These are phyloP conservation scores for Platycheirus rosarum DNA, from an alignment of 2,888 invertebrate species.

Conservation along the genomic window DNA sequence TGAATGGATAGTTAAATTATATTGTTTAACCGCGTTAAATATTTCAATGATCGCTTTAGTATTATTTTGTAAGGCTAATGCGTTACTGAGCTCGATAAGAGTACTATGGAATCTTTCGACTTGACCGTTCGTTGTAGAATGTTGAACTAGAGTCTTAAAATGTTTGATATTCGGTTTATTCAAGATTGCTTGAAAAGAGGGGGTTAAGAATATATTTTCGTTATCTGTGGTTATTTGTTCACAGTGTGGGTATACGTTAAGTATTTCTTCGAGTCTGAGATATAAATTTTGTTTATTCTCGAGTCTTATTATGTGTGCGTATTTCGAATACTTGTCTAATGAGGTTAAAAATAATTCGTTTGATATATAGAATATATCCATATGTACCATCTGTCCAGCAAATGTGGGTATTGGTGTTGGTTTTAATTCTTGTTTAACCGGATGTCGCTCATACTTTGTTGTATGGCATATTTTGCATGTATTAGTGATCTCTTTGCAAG, in stretches of 20 bases:
- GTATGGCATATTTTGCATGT: conserved; percentile 23
- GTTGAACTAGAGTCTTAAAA: conserved; percentile 6
- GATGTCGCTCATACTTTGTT: conserved; percentile 39
- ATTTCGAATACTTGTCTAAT: conserved; percentile 1
- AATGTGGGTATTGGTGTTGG: conserved; percentile 17
- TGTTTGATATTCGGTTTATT: conserved; percentile 6
- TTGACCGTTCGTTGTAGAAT: conserved; percentile 9
- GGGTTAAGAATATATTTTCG: conserved; percentile 5
- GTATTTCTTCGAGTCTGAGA: conserved; percentile 8
- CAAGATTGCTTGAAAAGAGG: conserved; percentile 11
- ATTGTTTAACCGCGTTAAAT: too few relatives aligned
- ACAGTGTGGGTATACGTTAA: conserved; percentile 9
- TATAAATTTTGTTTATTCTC: conserved; percentile 11
- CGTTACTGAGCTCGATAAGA: conserved; percentile 4
- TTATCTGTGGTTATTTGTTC: conserved; percentile 9
- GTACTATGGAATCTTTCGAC: conserved; percentile 9
- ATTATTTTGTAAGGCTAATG: too few relatives aligned
- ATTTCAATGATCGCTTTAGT: too few relatives aligned
- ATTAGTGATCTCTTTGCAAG: conserved; percentile 30
- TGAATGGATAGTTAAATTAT: too few relatives aligned
- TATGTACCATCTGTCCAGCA: conserved; percentile 25
- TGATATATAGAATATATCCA: conserved; percentile 12
- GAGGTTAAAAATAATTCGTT: too few relatives aligned
- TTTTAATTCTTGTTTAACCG: conserved; percentile 24
- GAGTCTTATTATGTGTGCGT: conserved; percentile 9